Percentiles rank a stretch among this genome's conserved stretches.
Evolutionary conservation across 1,140 invertebrate species (phyloP).

Genomic region (Ephestia elutella): DNA sequence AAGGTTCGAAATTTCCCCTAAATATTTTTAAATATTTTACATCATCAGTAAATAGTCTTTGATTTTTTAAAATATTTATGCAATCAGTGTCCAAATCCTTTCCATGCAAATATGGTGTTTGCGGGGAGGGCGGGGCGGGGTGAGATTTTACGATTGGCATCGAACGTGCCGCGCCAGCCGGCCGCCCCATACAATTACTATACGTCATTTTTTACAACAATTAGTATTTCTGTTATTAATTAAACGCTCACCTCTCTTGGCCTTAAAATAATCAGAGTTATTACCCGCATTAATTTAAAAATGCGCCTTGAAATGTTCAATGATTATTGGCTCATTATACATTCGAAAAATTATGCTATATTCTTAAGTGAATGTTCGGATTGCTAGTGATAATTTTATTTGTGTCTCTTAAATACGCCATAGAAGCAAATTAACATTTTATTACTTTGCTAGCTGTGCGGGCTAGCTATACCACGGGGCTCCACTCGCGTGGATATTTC

Average conservation of each 20-base stretch:
- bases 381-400: too few relatives aligned
- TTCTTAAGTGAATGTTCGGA: too few relatives aligned
- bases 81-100: not conserved
- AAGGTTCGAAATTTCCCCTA: too few relatives aligned
- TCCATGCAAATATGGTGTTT: not conserved
- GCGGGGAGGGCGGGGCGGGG: slow-evolving; percentile 21
- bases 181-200: slow-evolving; percentile 15
- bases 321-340: not conserved
- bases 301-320: not conserved
- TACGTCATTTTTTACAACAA: slow-evolving; percentile 25
- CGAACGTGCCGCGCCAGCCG: slow-evolving; percentile 29
- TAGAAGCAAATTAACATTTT: too few relatives aligned
- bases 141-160: slow-evolving; percentile 44
- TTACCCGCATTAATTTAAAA: not conserved
- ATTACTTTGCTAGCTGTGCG: too few relatives aligned
- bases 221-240: slow-evolving; percentile 26
- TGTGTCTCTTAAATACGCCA: too few relatives aligned
- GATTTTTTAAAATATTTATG: too few relatives aligned
- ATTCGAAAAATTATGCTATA: not conserved
- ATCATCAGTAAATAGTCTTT: too few relatives aligned
- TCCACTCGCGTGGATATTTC: too few relatives aligned
- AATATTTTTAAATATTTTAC: not conserved
- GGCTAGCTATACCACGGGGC: too few relatives aligned
- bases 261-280: slow-evolving; percentile 12
- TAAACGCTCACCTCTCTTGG: slow-evolving; percentile 13